These are phyloP conservation scores for Speoplatyrhinus poulsoni DNA, from an alignment of 2,113 vertebrate genomes.

Conservation along the genomic window DNA sequence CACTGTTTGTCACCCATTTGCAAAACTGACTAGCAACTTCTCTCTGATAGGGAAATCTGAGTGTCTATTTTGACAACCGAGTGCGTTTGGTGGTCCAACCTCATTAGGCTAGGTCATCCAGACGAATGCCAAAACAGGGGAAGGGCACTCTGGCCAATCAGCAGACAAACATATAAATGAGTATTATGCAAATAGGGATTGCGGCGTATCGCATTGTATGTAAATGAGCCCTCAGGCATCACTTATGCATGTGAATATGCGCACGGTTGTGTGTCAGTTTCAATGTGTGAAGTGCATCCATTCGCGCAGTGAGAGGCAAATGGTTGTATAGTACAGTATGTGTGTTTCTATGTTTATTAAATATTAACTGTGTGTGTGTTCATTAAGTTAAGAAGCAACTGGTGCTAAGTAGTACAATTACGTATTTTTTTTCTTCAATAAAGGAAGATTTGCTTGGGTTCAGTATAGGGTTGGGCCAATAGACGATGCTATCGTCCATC, in stretches of 20 bases:
- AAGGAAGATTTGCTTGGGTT: too few relatives aligned
- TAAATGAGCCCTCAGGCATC: background rate
- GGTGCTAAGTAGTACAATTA: background rate
- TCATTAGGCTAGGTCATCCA: constrained; percentile 44
- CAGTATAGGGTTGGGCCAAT: too few relatives aligned
- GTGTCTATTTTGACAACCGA: constrained; percentile 2
- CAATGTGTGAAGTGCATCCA: background rate
- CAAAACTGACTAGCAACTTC: background rate
- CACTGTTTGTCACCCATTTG: constrained; percentile 18
- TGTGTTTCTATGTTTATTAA: background rate
- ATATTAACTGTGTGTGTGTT: background rate
- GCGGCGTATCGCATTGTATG: background rate
- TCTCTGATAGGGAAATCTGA: constrained; percentile 12
- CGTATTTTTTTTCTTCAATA: too few relatives aligned
- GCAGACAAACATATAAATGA: constrained; percentile 46
- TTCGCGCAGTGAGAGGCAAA: too few relatives aligned
- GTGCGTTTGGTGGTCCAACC: constrained; percentile 24
- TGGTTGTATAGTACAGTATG: background rate
- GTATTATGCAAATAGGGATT: constrained; percentile 34
- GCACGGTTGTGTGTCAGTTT: background rate
- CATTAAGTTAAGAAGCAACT: background rate
- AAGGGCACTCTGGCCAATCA: constrained; percentile 25
- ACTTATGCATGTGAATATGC: background rate
- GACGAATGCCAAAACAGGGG: constrained; percentile 44
- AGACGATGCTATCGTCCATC: too few relatives aligned